Base-by-base conservation (phyloP, 2,888 invertebrate species). In the Falcaria lacertinaria region DNA sequence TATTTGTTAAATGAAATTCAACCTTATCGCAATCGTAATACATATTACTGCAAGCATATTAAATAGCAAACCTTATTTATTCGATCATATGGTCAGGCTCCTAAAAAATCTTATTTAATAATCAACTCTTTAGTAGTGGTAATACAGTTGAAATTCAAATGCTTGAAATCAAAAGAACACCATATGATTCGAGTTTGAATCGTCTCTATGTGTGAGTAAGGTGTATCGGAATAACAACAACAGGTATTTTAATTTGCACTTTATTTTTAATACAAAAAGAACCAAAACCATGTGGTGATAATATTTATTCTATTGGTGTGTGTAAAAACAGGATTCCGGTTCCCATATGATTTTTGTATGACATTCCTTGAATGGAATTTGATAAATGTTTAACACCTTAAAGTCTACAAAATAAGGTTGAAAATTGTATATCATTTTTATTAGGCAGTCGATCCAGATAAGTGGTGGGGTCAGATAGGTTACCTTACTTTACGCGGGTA, bases 281-380 rank as follows among this genome's bases (percentile, higher is more conserved):
- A n/a, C n/a, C n/a, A n/a, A n/a, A n/a, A n/a, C n/a, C n/a, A n/a
- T n/a, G n/a, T n/a, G n/a, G n/a, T n/a, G n/a, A n/a, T n/a, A n/a
- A n/a, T n/a, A n/a, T 39, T 37, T 38, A 14, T 13, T 22, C 7
- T 15, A 46, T n/a, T n/a, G n/a, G 59, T 72, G 69, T 69, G 67
- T 50, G 67, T 67, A 51, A 59, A 73, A 84, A 84, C 84, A 77
- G 81, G 84, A 84, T 83, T 79, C 11, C 58, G 69, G 69, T 77
- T 80, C 82, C 82, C 84, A 85, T 84, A 85, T 84, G 84, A 84
- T 83, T 82, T 82, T 77, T 80, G 82, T 83, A 73, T 79, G 72
- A 73, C 81, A 85, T 84, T 83, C 81, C 82, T 66, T 71, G 68
- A 59, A 54, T 41, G 51, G 43, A 39, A 34, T 38, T 11, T 15